A percentile compares a stretch with the other conserved stretches of the same genome.
Conservation (phyloP, 2,797 vertebrate species). For the Acanthurus tractus region DNA sequence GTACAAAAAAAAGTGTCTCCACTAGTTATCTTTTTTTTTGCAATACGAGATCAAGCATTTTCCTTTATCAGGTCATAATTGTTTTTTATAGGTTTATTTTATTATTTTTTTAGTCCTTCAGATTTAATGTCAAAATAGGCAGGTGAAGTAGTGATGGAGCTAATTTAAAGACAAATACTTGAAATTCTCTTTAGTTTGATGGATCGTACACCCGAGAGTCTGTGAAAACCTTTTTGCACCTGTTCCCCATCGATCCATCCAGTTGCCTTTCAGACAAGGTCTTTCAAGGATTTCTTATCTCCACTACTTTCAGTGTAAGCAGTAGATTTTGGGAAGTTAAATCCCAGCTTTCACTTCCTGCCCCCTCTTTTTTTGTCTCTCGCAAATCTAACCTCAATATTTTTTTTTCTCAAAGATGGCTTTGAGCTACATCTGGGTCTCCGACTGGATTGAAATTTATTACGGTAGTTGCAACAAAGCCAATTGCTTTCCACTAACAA, state of each 20-base stretch:
- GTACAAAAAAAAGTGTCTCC: too few relatives aligned
- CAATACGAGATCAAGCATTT: too few relatives aligned
- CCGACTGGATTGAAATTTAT: slow-evolving; percentile 50
- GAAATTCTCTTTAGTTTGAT: slow-evolving; percentile 4
- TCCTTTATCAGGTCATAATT: too few relatives aligned
- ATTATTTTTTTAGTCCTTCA: too few relatives aligned
- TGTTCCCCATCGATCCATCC: slow-evolving; percentile 63
- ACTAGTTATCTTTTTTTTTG: too few relatives aligned
- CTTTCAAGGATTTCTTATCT: slow-evolving; percentile 49
- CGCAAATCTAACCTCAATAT: slow-evolving; percentile 51
- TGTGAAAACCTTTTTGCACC: slow-evolving; percentile 49
- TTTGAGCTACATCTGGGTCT: slow-evolving; percentile 50
- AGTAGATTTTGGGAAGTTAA: slow-evolving; percentile 52
- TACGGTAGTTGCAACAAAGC: slow-evolving; percentile 59
- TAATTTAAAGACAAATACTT: too few relatives aligned
- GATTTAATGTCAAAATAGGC: too few relatives aligned
- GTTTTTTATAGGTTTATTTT: too few relatives aligned
- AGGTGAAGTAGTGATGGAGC: too few relatives aligned
- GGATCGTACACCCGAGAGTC: not conserved
- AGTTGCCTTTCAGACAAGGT: slow-evolving; percentile 53
- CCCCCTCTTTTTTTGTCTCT: slow-evolving; percentile 20
- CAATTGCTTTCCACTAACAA: slow-evolving; percentile 53
- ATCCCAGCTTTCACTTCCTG: slow-evolving; percentile 34
- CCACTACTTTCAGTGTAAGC: slow-evolving; percentile 41
- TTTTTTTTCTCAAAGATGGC: slow-evolving; percentile 38